Conservation (phyloP, 2,113 vertebrate species). For the Epinephelus moara region DNA sequence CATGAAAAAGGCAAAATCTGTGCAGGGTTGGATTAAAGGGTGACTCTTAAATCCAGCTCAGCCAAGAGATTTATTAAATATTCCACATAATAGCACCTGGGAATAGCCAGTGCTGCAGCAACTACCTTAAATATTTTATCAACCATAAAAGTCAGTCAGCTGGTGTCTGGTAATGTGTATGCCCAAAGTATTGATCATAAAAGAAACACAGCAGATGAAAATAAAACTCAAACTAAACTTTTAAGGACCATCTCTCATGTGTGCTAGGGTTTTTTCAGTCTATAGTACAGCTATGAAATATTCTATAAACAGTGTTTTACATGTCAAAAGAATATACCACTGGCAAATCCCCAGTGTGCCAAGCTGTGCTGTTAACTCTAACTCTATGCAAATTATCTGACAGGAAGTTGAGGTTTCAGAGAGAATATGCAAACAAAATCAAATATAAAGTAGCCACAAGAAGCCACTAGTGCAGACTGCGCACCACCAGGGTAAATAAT, state of each 20-base stretch:
- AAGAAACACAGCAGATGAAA: constrained; percentile 14
- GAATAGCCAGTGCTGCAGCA: constrained; percentile 12
- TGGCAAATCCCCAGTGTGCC: background rate
- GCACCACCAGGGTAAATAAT: background rate
- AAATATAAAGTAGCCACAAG: constrained; percentile 18
- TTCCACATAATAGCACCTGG: constrained; percentile 38
- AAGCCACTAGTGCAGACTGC: constrained; percentile 1
- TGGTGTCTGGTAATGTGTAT: constrained; percentile 13
- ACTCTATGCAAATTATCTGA: constrained; percentile 47
- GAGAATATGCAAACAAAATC: constrained; percentile 29
- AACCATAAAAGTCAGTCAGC: constrained; percentile 41
- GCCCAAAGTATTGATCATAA: constrained; percentile 19
- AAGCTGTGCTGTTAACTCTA: constrained; percentile 1
- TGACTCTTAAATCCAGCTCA: constrained; percentile 21
- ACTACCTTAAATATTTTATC: constrained; percentile 53
- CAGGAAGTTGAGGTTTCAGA: constrained; percentile 16
- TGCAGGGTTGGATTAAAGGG: constrained; percentile 10
- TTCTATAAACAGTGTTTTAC: constrained; percentile 1
- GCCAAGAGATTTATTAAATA: constrained; percentile 33
- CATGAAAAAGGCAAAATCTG: constrained; percentile 20
- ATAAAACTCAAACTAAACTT: constrained; percentile 26
- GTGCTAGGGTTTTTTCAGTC: background rate
- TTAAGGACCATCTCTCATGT: constrained; percentile 1
- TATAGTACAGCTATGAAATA: constrained; percentile 11
- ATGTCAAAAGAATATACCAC: constrained; percentile 15